phyloP scores from a whole-genome alignment of 2,113 vertebrate genomes.

The Channa argus region DNA sequence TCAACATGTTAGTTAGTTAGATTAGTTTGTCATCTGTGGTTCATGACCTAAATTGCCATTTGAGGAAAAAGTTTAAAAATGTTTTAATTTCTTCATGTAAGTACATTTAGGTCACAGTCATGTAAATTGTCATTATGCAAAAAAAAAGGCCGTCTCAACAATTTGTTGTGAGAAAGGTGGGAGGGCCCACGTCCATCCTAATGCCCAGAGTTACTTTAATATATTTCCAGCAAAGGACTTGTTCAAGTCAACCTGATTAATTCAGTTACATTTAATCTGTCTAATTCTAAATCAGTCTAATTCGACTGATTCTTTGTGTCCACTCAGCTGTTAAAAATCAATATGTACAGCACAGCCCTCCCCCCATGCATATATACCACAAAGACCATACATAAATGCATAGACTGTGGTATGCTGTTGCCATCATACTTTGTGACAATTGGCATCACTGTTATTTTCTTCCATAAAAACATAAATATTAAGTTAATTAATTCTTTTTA shows the following conservation, averaged over 20 bases:
- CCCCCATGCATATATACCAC: slow-evolving; percentile 40
- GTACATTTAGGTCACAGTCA: not conserved
- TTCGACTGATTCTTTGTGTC: slow-evolving; percentile 75
- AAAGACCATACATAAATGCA: slow-evolving; percentile 71
- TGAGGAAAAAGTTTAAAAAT: too few relatives aligned
- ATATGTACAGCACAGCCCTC: slow-evolving; percentile 69
- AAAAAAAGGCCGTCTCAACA: slow-evolving; percentile 4
- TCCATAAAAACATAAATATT: too few relatives aligned
- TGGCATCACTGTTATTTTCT: not conserved
- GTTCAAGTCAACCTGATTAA: slow-evolving; percentile 73
- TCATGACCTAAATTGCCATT: too few relatives aligned
- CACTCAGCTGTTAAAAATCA: slow-evolving; percentile 76
- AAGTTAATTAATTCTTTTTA: too few relatives aligned
- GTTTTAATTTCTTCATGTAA: not conserved
- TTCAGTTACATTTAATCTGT: slow-evolving; percentile 73
- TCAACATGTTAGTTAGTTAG: too few relatives aligned
- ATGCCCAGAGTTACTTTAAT: slow-evolving; percentile 67
- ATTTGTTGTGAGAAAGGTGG: slow-evolving; percentile 54
- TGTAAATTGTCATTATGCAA: not conserved
- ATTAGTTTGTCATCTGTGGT: too few relatives aligned
- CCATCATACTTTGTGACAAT: slow-evolving; percentile 9
- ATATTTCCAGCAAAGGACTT: slow-evolving; percentile 56
- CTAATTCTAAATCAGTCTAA: slow-evolving; percentile 42
- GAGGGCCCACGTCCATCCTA: slow-evolving; percentile 35
- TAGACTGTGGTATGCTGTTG: slow-evolving; percentile 21